Percentiles rank a stretch among this genome's conserved stretches.
Evolutionary conservation across 2,113 vertebrate genomes (phyloP).

Genomic region (Shinisaurus crocodilurus): DNA sequence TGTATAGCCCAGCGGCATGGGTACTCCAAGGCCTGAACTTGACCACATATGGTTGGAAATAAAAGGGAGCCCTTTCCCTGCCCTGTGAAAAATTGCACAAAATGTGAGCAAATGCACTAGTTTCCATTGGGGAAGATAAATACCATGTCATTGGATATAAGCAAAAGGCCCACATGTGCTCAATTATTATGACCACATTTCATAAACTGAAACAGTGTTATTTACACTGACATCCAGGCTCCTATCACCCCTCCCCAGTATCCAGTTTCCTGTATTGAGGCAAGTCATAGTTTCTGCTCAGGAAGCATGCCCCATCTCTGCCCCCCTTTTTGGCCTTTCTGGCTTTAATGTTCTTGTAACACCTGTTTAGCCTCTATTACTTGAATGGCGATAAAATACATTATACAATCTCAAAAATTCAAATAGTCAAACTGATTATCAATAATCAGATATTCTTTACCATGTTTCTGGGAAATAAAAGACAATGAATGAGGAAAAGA

Average conservation of each 20-base stretch:
- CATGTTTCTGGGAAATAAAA: conserved; percentile 4
- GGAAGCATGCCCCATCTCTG: not conserved
- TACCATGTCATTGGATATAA: not conserved
- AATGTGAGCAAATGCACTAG: not conserved
- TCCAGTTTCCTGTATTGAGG: not conserved
- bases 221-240: not conserved
- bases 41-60: not conserved
- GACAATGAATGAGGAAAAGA: not conserved
- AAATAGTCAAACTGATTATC: not conserved
- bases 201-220: not conserved
- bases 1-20: not conserved
- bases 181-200: not conserved
- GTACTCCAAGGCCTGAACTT: not conserved
- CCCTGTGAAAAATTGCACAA: not conserved
- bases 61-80: not conserved
- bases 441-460: not conserved
- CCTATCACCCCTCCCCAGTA: not conserved
- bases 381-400: not conserved
- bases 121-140: not conserved
- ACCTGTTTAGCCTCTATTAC: not conserved
- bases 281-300: not conserved
- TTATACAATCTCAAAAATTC: not conserved
- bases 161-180: not conserved
- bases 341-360: not conserved
- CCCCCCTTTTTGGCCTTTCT: not conserved